Conservation (phyloP, 1,140 invertebrate species). For the Eurytemora carolleeae region DNA sequence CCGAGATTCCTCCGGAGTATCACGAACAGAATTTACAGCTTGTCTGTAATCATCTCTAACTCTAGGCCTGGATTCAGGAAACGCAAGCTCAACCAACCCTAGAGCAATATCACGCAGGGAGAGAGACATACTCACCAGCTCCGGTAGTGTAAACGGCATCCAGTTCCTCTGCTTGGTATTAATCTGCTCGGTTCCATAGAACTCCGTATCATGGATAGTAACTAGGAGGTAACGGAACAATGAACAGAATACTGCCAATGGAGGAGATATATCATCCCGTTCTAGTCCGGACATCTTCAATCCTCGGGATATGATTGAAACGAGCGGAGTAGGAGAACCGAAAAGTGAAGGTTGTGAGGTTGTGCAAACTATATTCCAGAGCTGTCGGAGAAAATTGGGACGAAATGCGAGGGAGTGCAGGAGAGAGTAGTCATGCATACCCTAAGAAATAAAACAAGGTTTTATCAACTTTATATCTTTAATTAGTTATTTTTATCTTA, state of each 20-base stretch:
- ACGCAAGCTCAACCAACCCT: conserved; percentile 69
- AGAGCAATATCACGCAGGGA: conserved; percentile 48
- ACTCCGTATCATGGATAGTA: conserved; percentile 71
- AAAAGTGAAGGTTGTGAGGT: conserved; percentile 37
- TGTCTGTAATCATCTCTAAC: conserved; percentile 14
- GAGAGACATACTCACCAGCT: conserved; percentile 29
- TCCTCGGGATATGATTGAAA: conserved; percentile 43
- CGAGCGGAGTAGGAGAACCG: conserved; percentile 37
- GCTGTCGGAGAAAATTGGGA: conserved; percentile 48
- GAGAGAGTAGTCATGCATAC: conserved; percentile 53
- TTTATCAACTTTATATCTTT: conserved; percentile 43
- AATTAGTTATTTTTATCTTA: conserved; percentile 37
- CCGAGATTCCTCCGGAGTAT: no score
- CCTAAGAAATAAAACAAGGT: conserved; percentile 51
- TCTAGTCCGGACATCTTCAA: conserved; percentile 41
- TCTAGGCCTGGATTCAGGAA: conserved; percentile 43
- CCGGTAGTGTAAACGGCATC: conserved; percentile 31
- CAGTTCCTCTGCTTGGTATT: conserved; percentile 17
- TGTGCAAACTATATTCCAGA: conserved; percentile 42
- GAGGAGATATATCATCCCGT: conserved; percentile 47
- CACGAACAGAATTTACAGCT: conserved; percentile 2
- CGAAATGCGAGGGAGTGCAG: conserved; percentile 69
- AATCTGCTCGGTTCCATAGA: conserved; percentile 28
- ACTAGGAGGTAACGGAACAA: conserved; percentile 58
- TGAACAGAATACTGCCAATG: conserved; percentile 62